A percentile compares a stretch with the other conserved stretches of the same genome.
Evolutionary conservation across 2,113 vertebrate species (phyloP).

Genomic region (Megaceryle torquata): DNA sequence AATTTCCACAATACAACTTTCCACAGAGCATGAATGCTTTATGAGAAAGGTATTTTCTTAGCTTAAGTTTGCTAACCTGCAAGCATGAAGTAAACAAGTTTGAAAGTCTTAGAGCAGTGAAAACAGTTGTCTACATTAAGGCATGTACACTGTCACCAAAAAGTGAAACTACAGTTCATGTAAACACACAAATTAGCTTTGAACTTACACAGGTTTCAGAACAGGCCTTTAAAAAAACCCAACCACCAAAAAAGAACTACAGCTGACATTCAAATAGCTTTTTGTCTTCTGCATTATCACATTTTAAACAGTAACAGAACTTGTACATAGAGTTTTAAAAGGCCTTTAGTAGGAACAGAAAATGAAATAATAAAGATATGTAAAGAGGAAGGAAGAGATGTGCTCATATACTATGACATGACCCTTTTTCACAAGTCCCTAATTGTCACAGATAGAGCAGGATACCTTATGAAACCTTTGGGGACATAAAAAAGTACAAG

Average conservation of each 20-base stretch:
- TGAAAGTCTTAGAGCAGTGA: not conserved
- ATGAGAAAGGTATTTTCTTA: not conserved
- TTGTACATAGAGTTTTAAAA: not conserved
- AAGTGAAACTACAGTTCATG: not conserved
- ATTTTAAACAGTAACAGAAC: not conserved
- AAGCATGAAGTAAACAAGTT: not conserved
- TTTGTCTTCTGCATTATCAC: not conserved
- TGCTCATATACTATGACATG: not conserved
- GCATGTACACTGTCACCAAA: not conserved
- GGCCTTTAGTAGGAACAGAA: not conserved
- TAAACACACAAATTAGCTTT: not conserved
- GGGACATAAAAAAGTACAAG: not conserved
- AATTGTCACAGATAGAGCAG: not conserved
- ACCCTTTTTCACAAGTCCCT: not conserved
- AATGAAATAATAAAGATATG: not conserved
- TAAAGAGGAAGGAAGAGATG: not conserved
- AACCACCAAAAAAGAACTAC: not conserved
- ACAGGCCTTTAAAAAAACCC: not conserved
- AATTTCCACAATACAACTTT: not conserved
- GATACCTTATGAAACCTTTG: not conserved
- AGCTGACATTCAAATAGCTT: not conserved
- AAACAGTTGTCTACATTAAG: not conserved
- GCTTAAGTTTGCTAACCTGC: not conserved
- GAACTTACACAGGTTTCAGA: not conserved
- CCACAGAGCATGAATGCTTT: not conserved